phyloP scores from a whole-genome alignment of 92 coral and sea anemone species.

The Heteractis magnifica region DNA sequence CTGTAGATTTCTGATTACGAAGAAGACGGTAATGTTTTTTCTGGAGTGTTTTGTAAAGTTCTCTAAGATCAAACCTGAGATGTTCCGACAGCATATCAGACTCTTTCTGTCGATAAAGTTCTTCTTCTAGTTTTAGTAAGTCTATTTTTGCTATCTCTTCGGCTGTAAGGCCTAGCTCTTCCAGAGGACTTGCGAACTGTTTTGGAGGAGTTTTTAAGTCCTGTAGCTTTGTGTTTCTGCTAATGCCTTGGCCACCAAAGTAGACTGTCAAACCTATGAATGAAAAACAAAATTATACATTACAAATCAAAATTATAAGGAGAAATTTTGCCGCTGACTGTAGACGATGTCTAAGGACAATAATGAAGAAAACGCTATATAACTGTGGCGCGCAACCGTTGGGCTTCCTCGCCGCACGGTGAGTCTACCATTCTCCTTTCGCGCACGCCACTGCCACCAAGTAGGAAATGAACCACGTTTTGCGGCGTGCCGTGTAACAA shows the following conservation, averaged over 20 bases:
- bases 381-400: too few species aligned
- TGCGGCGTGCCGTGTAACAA: too few species aligned
- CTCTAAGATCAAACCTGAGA: conserved; percentile 48
- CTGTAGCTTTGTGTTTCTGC: conserved; percentile 47
- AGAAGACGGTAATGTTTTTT: conserved; percentile 70
- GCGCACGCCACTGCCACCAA: too few species aligned
- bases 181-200: conserved; percentile 28
- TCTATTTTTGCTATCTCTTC: conserved; percentile 38
- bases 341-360: too few species aligned
- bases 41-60: conserved; percentile 64
- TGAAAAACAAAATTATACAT: neutral
- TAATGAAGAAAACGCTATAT: too few species aligned
- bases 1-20: conserved; percentile 53
- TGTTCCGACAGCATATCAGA: conserved; percentile 16
- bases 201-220: conserved; percentile 25
- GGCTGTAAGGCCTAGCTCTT: conserved; percentile 35
- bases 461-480: too few species aligned
- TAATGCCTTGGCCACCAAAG: conserved; percentile 40
- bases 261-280: conserved; percentile 54
- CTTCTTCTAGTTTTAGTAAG: conserved; percentile 53
- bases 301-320: too few species aligned
- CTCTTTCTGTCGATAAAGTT: conserved; percentile 34
- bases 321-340: too few species aligned
- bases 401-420: too few species aligned
- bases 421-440: too few species aligned